phyloP scores from a whole-genome alignment of 1,140 invertebrate species.

The Sitodiplosis mosellana region DNA sequence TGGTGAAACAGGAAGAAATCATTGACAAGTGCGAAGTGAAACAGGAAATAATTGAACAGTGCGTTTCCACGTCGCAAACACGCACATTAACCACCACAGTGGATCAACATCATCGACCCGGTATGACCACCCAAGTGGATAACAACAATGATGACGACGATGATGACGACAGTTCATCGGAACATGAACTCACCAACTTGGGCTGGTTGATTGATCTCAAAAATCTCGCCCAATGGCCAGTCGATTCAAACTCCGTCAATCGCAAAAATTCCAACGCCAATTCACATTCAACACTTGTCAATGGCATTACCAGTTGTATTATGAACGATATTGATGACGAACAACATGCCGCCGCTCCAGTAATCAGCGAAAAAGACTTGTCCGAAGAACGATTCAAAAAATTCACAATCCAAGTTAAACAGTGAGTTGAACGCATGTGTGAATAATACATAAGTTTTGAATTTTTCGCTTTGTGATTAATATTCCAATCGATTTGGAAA shows the following conservation, averaged over 20 bases:
- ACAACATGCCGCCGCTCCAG: neutral
- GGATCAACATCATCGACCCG: no score
- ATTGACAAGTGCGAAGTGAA: no score
- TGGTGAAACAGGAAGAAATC: no score
- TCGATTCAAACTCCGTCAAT: constrained; percentile 2
- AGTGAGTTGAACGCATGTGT: neutral
- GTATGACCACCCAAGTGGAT: no score
- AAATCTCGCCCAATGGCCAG: constrained; percentile 12
- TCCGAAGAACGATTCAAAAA: constrained; percentile 1
- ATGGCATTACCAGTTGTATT: neutral
- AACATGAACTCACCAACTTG: constrained; percentile 18
- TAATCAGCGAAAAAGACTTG: neutral
- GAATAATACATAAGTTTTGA: no score
- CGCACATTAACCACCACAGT: no score
- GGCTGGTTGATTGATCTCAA: constrained; percentile 16
- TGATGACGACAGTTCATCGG: constrained; percentile 5
- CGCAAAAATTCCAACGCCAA: constrained; percentile 11
- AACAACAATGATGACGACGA: constrained; percentile 11
- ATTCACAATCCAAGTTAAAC: constrained; percentile 2
- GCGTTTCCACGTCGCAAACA: no score
- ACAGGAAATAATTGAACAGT: no score
- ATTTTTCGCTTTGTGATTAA: no score
- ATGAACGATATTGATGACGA: neutral
- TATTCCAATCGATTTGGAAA: neutral
- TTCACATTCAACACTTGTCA: neutral